phyloP scores from a whole-genome alignment of 2,113 vertebrate genomes.

The Leptobrachium ailaonicum region DNA sequence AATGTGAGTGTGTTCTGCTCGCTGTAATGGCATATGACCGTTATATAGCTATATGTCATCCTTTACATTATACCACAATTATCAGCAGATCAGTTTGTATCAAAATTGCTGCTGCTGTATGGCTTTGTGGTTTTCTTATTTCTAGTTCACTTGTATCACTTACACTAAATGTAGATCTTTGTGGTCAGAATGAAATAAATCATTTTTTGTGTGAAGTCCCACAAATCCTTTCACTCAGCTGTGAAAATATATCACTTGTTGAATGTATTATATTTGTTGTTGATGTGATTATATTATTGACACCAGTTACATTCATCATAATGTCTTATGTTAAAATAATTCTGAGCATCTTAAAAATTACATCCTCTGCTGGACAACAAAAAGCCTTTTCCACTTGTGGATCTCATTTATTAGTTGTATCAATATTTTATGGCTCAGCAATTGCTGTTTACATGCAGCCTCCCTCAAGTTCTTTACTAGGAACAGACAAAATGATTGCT shows the following conservation, averaged over 20 bases:
- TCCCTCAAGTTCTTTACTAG: neutral
- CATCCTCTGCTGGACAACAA: neutral
- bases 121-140: constrained; percentile 49
- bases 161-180: constrained; percentile 51
- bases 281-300: constrained; percentile 35
- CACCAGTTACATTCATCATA: constrained; percentile 24
- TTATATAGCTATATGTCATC: constrained; percentile 51
- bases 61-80: constrained; percentile 49
- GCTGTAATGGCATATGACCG: constrained; percentile 54
- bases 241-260: constrained; percentile 37
- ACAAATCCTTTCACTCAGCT: constrained; percentile 52
- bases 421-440: constrained; percentile 16
- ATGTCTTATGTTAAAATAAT: constrained; percentile 5
- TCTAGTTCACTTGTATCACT: constrained; percentile 49
- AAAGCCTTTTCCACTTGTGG: constrained; percentile 13
- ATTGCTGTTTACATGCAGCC: constrained; percentile 14
- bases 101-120: constrained; percentile 7
- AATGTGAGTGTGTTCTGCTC: constrained; percentile 54
- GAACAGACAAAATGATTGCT: constrained; percentile 3
- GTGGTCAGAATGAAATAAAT: constrained; percentile 46
- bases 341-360: neutral
- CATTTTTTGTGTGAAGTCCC: constrained; percentile 58
- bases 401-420: constrained; percentile 4
- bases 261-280: constrained; percentile 37
- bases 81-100: constrained; percentile 51